Evolutionary conservation across 2,797 vertebrate species (phyloP).

Genomic region (Cryptoprocta ferox): DNA sequence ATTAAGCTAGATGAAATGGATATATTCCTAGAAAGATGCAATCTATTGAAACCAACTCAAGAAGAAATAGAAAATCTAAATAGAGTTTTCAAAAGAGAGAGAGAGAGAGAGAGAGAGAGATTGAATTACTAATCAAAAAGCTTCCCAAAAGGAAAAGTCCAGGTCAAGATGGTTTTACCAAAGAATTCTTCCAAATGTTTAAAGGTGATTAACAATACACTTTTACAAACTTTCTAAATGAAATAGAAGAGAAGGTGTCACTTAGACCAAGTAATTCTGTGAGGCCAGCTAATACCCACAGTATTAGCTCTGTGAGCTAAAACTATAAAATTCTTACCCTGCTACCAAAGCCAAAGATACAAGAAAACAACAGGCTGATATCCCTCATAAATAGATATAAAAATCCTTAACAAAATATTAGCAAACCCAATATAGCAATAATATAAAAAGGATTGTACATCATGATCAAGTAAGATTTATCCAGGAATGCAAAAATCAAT

Average conservation of each 20-base stretch:
- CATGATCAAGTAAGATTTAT: neutral
- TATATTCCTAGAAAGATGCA: neutral
- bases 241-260: neutral
- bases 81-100: neutral
- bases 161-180: neutral
- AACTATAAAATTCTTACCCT: too few species aligned
- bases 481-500: neutral
- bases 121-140: neutral
- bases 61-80: neutral
- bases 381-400: neutral
- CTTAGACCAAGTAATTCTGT: neutral
- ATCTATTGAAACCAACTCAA: neutral
- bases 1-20: neutral
- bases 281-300: too few species aligned
- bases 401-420: neutral
- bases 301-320: too few species aligned
- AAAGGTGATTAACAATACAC: neutral
- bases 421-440: neutral
- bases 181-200: neutral
- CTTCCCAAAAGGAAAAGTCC: neutral
- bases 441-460: neutral
- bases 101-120: neutral
- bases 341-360: neutral
- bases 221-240: neutral
- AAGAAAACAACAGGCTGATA: neutral